Conservation (phyloP, 2,888 invertebrate species). For the Agrochola lychnidis region DNA sequence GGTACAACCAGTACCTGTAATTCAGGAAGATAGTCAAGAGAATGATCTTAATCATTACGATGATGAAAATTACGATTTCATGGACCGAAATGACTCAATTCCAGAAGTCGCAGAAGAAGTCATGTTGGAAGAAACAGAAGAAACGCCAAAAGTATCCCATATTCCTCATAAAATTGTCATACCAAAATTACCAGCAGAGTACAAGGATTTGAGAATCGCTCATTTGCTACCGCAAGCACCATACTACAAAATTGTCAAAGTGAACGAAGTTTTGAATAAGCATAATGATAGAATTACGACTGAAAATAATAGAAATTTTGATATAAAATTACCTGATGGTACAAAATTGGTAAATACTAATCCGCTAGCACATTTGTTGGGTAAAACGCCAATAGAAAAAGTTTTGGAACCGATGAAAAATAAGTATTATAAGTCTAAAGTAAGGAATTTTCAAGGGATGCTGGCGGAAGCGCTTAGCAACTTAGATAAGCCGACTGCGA, state of each 20-base stretch:
- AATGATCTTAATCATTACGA: constrained; percentile 34
- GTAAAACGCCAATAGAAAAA: constrained; percentile 70
- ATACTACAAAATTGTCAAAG: constrained; percentile 83
- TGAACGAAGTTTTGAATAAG: constrained; percentile 71
- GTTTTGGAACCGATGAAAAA: constrained; percentile 66
- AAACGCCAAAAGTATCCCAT: constrained; percentile 54
- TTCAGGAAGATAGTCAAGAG: constrained; percentile 43
- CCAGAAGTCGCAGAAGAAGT: constrained; percentile 85
- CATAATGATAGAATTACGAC: neutral
- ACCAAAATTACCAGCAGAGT: constrained; percentile 74
- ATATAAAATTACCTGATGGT: constrained; percentile 76
- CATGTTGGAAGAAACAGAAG: constrained; percentile 75
- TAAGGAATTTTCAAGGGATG: constrained; percentile 73
- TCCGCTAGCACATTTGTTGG: constrained; percentile 82
- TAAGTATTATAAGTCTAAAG: constrained; percentile 77
- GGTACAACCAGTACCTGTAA: constrained; percentile 51
- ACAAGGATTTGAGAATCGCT: constrained; percentile 77
- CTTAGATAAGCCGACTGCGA: constrained; percentile 61
- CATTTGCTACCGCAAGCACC: constrained; percentile 82
- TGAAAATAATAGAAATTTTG: neutral
- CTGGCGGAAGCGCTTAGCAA: constrained; percentile 77
- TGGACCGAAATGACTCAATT: constrained; percentile 67
- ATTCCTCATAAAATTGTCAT: constrained; percentile 73
- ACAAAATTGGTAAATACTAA: constrained; percentile 81
- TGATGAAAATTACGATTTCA: constrained; percentile 47